Percentiles rank a stretch among this genome's conserved stretches.
phyloP scores from a whole-genome alignment of 2,888 invertebrate genomes.

The Buathra laborator region DNA sequence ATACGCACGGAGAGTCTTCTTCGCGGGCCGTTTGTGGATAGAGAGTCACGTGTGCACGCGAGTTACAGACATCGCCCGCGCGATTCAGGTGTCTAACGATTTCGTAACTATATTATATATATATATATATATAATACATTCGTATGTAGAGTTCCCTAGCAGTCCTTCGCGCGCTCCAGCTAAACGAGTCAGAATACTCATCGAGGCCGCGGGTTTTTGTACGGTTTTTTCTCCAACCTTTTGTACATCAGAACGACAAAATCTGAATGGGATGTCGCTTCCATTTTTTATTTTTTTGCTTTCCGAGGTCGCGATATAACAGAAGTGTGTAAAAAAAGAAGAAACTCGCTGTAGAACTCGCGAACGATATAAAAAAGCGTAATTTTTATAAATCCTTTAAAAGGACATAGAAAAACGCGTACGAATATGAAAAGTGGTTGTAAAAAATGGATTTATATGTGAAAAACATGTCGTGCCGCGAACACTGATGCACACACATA shows the following conservation, averaged over 20 bases:
- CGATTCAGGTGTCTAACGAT: slow-evolving; percentile 51
- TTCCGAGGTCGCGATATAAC: slow-evolving; percentile 3
- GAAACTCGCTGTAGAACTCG: no score
- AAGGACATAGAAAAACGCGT: neutral
- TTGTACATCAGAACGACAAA: neutral
- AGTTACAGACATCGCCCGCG: slow-evolving; percentile 11
- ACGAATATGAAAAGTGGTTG: neutral
- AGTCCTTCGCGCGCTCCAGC: slow-evolving; percentile 39
- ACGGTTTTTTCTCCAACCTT: neutral
- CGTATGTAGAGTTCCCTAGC: slow-evolving; percentile 1
- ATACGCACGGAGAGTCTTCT: neutral
- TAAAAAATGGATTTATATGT: neutral
- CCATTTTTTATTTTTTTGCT: neutral
- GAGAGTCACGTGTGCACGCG: slow-evolving; percentile 18
- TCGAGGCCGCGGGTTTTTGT: slow-evolving; percentile 21
- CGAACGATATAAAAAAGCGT: no score
- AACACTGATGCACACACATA: neutral
- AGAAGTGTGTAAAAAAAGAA: neutral
- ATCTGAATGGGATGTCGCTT: neutral
- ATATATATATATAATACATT: neutral
- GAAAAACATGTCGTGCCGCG: neutral
- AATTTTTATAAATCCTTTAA: neutral
- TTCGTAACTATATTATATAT: slow-evolving; percentile 37
- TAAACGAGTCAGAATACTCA: slow-evolving; percentile 37
- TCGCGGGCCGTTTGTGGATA: neutral